phyloP scores from a whole-genome alignment of 92 coral and sea anemone genomes.

The Epizoanthus illoricatus region DNA sequence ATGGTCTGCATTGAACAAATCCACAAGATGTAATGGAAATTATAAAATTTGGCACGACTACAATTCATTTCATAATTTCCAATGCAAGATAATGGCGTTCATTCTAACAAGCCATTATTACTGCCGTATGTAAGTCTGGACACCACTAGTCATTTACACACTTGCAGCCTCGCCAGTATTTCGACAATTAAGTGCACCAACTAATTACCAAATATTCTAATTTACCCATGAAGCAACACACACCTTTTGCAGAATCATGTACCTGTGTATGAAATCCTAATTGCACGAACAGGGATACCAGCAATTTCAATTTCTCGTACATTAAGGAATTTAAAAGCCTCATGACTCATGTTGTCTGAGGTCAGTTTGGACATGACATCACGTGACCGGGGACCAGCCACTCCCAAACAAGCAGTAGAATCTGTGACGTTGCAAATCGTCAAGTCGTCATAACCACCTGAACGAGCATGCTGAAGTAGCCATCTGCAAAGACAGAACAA shows the following conservation, averaged over 20 bases:
- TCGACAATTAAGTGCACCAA: too few species aligned
- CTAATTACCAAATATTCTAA: too few species aligned
- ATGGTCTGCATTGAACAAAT: too few species aligned
- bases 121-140: too few species aligned
- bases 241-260: neutral
- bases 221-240: neutral
- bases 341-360: constrained; percentile 73
- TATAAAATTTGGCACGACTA: too few species aligned
- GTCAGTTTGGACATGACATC: constrained; percentile 87
- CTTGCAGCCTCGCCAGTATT: too few species aligned
- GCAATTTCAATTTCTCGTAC: constrained; percentile 81
- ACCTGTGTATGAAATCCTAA: constrained; percentile 96
- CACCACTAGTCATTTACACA: too few species aligned
- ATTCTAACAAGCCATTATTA: too few species aligned
- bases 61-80: too few species aligned
- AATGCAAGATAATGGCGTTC: too few species aligned
- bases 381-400: constrained; percentile 92
- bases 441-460: constrained; percentile 67
- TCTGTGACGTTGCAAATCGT: constrained; percentile 87
- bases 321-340: constrained; percentile 74
- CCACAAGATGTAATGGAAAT: too few species aligned
- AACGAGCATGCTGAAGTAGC: constrained; percentile 78
- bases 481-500: constrained; percentile 54
- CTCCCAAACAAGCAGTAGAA: constrained; percentile 72
- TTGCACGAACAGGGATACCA: constrained; percentile 81